phyloP scores from a whole-genome alignment of 2,797 vertebrate species.

The Menidia menidia region DNA sequence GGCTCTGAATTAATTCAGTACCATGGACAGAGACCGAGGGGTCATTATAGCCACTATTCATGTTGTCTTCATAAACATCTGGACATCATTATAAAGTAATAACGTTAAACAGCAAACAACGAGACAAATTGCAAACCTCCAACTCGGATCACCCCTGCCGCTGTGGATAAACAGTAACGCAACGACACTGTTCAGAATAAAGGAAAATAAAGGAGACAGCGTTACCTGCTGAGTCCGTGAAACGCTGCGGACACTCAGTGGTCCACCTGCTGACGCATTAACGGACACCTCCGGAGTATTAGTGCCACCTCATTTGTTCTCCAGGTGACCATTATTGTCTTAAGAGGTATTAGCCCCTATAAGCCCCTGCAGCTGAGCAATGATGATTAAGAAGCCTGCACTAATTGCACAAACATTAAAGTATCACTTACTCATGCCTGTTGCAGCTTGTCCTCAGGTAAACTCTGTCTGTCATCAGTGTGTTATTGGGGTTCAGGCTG shows the following conservation, averaged over 20 bases:
- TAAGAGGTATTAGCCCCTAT: slow-evolving; percentile 63
- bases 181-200: slow-evolving; percentile 7
- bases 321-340: slow-evolving; percentile 65
- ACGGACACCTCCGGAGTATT: slow-evolving; percentile 63
- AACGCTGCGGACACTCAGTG: slow-evolving; percentile 46
- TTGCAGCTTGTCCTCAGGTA: slow-evolving; percentile 7
- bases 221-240: slow-evolving; percentile 77
- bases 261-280: slow-evolving; percentile 57
- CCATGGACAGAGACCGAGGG: slow-evolving; percentile 73
- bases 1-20: slow-evolving; percentile 59
- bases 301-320: slow-evolving; percentile 63
- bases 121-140: neutral
- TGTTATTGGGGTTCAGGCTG: slow-evolving; percentile 1
- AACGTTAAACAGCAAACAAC: neutral
- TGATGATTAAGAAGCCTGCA: slow-evolving; percentile 33
- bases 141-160: neutral
- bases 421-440: neutral
- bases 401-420: slow-evolving; percentile 31
- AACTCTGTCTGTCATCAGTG: neutral
- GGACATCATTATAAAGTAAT: neutral
- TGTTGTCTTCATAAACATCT: neutral
- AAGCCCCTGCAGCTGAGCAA: slow-evolving; percentile 55
- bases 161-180: neutral
- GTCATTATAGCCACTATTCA: neutral
- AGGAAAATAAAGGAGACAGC: slow-evolving; percentile 20